Percentiles rank a stretch among this genome's conserved stretches.
These are phyloP conservation scores for Mylabris sibirica DNA, from an alignment of 2,888 invertebrate genomes.

Conservation along the genomic window DNA sequence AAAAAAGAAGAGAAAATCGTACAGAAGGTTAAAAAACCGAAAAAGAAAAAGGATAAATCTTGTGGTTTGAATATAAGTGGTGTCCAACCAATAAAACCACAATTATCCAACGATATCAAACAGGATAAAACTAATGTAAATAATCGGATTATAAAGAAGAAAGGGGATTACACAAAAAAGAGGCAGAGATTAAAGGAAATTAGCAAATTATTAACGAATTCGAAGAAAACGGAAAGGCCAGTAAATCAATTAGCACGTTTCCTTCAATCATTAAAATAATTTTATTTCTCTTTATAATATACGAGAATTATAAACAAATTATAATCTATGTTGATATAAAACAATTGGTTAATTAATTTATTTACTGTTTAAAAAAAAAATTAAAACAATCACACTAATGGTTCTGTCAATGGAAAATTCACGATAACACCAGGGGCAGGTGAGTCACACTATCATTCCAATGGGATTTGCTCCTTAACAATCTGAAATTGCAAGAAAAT, in stretches of 20 bases:
- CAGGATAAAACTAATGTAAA: conserved; percentile 12
- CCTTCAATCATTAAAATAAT: conserved; percentile 19
- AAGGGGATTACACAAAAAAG: too few relatives aligned
- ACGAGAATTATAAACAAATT: conserved; percentile 23
- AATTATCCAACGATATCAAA: neutral
- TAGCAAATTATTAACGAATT: conserved; percentile 31
- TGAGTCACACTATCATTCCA: conserved; percentile 64
- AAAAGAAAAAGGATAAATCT: conserved; percentile 58
- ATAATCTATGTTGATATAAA: conserved; percentile 19
- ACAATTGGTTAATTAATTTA: conserved; percentile 33
- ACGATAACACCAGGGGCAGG: conserved; percentile 12
- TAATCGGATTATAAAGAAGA: conserved; percentile 26
- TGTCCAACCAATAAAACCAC: conserved; percentile 29
- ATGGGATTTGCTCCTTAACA: conserved; percentile 75
- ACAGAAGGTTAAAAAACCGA: conserved; percentile 43
- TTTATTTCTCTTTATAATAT: conserved; percentile 4
- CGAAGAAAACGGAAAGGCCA: conserved; percentile 20
- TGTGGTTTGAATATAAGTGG: conserved; percentile 57
- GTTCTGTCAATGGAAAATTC: conserved; percentile 36
- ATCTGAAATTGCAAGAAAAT: conserved; percentile 66
- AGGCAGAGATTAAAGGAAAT: conserved; percentile 30
- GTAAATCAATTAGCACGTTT: conserved; percentile 20
- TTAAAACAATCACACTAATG: conserved; percentile 40
- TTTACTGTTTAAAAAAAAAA: conserved; percentile 38
- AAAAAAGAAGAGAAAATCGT: neutral